A percentile compares a stretch with the other conserved stretches of the same genome.
These are phyloP conservation scores for Ochotona curzoniae DNA, from an alignment of 2,113 vertebrate species.

Conservation along the genomic window DNA sequence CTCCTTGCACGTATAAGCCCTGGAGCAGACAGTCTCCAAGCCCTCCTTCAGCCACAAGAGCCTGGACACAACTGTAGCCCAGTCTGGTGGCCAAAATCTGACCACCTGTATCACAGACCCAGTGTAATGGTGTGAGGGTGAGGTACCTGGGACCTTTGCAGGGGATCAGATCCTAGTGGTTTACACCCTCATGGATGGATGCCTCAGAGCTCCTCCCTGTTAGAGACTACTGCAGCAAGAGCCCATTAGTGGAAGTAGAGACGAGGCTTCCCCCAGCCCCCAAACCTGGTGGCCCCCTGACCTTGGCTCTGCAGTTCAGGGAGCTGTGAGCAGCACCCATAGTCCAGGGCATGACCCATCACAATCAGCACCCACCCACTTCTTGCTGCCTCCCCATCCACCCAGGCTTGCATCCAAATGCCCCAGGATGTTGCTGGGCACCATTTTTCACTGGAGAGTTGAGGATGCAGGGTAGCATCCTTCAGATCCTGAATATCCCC, in stretches of 20 bases:
- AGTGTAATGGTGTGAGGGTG: no score
- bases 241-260: background rate
- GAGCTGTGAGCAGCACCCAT: background rate
- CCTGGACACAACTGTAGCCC: background rate
- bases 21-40: no score
- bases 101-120: background rate
- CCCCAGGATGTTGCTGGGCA: background rate
- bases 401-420: background rate
- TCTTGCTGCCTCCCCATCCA: background rate
- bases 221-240: background rate
- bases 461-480: background rate
- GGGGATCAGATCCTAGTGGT: no score
- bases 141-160: no score
- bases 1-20: background rate
- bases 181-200: no score
- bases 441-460: no score
- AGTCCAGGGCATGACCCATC: background rate
- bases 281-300: no score
- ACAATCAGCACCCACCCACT: background rate
- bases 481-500: background rate
- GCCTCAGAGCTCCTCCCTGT: background rate
- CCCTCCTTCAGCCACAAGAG: background rate
- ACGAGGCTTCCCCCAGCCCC: no score
- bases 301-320: background rate
- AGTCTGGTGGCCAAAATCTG: background rate